phyloP scores from a whole-genome alignment of 2,797 vertebrate species.

The Pseudocheirus occidentalis region DNA sequence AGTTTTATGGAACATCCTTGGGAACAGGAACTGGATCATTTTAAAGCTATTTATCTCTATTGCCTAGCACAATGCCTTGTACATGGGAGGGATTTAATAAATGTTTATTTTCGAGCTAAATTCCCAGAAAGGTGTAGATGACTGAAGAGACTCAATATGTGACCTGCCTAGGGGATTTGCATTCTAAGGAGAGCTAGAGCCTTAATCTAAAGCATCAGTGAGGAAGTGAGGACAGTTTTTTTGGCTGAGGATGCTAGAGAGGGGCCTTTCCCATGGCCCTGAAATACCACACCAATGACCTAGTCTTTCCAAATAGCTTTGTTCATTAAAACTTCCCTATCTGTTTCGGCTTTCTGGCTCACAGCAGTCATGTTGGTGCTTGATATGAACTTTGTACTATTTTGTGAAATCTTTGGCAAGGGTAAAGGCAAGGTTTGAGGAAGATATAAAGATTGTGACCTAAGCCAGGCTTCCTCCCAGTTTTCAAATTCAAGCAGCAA shows the following conservation, averaged over 20 bases:
- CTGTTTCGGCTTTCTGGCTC: not conserved
- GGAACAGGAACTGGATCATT: not conserved
- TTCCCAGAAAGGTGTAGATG: not conserved
- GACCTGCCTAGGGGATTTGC: not conserved
- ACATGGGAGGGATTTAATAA: not conserved
- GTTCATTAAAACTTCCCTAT: not conserved
- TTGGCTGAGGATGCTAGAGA: not conserved
- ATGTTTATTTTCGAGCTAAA: not conserved
- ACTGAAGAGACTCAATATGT: not conserved
- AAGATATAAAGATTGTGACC: not conserved
- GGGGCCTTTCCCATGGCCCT: not conserved
- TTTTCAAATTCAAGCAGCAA: conserved; percentile 5
- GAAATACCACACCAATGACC: not conserved
- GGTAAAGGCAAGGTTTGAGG: not conserved
- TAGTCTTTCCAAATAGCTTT: not conserved
- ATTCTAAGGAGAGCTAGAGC: not conserved
- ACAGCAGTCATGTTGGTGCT: not conserved
- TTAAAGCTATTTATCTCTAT: not conserved
- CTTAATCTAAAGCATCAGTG: not conserved
- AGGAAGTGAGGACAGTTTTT: not conserved
- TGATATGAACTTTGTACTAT: not conserved
- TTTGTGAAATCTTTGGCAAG: not conserved
- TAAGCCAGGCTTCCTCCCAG: not conserved
- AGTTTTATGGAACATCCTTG: not conserved
- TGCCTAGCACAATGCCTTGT: not conserved